Conservation (phyloP, 2,888 invertebrate species). For the Calameuta pallipes region DNA sequence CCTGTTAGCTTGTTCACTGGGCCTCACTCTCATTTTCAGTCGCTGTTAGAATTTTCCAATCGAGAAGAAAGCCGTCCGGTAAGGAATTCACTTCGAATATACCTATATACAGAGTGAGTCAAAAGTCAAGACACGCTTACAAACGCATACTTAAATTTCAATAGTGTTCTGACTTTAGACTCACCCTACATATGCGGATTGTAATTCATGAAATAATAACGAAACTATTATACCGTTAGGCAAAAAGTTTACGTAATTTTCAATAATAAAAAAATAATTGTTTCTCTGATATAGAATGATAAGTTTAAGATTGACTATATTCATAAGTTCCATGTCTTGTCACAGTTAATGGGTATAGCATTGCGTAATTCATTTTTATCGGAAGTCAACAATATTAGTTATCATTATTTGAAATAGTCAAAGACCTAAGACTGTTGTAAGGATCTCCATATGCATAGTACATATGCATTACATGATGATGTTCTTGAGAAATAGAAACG, state of each 20-base stretch:
- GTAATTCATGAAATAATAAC: no score
- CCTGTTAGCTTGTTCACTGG: conserved; percentile 33
- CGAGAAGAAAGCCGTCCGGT: not conserved
- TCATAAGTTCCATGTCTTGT: not conserved
- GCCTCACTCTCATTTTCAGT: conserved; percentile 13
- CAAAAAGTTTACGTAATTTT: not conserved
- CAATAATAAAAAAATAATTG: not conserved
- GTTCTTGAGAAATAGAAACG: not conserved
- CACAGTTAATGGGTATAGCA: not conserved
- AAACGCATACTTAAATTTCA: no score
- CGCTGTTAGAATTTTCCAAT: conserved; percentile 7
- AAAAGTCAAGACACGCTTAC: not conserved
- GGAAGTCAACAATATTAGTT: not conserved
- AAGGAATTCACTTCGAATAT: not conserved
- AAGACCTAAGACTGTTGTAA: not conserved
- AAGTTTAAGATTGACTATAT: not conserved
- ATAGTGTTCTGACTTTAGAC: not conserved
- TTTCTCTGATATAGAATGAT: not conserved
- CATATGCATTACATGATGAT: not conserved
- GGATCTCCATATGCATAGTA: not conserved
- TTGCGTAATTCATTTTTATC: not conserved
- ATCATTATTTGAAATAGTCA: not conserved
- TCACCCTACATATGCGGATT: not conserved
- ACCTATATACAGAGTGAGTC: not conserved
- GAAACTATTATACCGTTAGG: not conserved